Conservation (phyloP, 2,797 vertebrate species). For the Artibeus lituratus region DNA sequence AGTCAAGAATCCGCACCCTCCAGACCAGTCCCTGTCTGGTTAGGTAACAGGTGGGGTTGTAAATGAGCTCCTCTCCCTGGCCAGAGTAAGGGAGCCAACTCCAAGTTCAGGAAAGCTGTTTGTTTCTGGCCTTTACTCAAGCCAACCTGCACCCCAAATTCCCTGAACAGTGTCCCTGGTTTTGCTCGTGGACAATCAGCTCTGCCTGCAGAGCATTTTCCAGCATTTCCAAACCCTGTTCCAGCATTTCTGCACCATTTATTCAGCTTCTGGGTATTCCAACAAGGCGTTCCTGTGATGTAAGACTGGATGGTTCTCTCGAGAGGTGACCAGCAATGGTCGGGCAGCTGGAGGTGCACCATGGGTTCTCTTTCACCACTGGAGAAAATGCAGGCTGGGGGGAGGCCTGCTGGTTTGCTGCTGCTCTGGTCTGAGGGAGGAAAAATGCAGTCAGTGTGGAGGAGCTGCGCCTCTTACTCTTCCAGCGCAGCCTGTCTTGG, state of each 20-base stretch:
- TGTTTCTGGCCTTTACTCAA: background rate
- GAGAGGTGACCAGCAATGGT: background rate
- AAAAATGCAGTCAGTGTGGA: accelerated
- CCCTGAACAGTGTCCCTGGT: background rate
- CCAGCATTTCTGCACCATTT: too few species aligned
- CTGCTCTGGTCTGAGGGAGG: background rate
- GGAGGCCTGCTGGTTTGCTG: background rate
- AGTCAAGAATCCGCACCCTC: too few species aligned
- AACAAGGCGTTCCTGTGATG: background rate
- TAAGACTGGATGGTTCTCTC: background rate
- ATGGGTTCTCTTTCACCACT: background rate
- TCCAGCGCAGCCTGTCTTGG: background rate
- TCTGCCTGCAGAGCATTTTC: background rate
- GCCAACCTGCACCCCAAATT: background rate
- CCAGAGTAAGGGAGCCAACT: background rate
- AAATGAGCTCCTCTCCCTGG: too few species aligned
- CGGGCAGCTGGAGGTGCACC: background rate
- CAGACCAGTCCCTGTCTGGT: too few species aligned
- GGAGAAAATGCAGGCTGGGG: background rate
- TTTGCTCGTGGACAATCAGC: background rate
- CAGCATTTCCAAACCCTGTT: too few species aligned
- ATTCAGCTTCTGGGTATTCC: background rate
- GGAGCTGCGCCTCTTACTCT: background rate
- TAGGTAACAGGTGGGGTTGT: too few species aligned
- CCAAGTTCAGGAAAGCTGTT: too few species aligned